phyloP scores from a whole-genome alignment of 2,888 invertebrate species.

The Acleris sparsana region DNA sequence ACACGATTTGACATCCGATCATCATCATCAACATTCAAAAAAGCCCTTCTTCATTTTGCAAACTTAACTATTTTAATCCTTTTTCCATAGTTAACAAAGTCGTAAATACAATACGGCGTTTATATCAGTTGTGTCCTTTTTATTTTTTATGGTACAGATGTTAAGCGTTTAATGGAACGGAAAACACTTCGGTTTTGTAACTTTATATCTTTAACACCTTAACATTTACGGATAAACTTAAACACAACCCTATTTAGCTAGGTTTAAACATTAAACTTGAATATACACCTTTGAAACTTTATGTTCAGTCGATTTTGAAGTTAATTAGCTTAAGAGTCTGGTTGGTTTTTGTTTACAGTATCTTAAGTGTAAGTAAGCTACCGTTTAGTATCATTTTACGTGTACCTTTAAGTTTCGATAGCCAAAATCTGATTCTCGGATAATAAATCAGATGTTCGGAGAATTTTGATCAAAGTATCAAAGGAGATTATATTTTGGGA shows the following conservation, averaged over 20 bases:
- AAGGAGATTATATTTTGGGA: constrained; percentile 1
- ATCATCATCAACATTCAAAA: too few species aligned
- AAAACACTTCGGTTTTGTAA: constrained; percentile 70
- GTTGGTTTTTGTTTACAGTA: constrained; percentile 42
- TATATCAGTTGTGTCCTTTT: too few species aligned
- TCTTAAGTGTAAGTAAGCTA: constrained; percentile 43
- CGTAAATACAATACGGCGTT: too few species aligned
- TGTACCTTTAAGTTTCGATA: constrained; percentile 39
- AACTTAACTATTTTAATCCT: too few species aligned
- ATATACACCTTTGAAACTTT: too few species aligned
- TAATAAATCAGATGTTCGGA: constrained; percentile 18
- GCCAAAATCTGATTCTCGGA: constrained; percentile 34
- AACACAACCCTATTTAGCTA: constrained; percentile 45
- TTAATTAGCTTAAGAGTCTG: constrained; percentile 29
- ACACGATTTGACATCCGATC: constrained; percentile 60
- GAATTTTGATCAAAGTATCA: constrained; percentile 5
- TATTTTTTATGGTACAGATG: constrained; percentile 53
- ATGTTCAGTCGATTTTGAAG: constrained; percentile 33
- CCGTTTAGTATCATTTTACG: constrained; percentile 60
- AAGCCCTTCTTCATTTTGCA: too few species aligned
- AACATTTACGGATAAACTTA: constrained; percentile 38
- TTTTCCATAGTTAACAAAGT: too few species aligned
- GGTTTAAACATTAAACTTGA: neutral
- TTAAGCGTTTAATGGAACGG: constrained; percentile 73
- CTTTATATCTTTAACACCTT: constrained; percentile 35